Evolutionary conservation across 2,113 vertebrate genomes (phyloP).

Genomic region (Pterocles gutturalis): DNA sequence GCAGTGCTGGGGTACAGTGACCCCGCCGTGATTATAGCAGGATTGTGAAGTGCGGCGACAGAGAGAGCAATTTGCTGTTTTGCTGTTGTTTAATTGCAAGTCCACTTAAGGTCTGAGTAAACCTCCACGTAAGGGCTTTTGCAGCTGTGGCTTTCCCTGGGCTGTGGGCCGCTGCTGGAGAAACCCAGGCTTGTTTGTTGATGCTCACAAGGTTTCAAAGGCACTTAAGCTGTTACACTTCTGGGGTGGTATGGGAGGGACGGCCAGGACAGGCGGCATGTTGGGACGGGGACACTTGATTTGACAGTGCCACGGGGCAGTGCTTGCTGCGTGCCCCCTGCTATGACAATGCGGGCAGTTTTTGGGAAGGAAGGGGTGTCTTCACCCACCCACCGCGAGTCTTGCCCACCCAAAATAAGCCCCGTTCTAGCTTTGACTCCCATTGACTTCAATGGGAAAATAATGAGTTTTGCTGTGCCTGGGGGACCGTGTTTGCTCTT

Average conservation of each 20-base stretch:
- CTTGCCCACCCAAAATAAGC: neutral
- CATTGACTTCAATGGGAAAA: neutral
- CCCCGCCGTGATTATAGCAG: neutral
- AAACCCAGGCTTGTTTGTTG: slow-evolving; percentile 40
- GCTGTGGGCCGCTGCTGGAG: neutral
- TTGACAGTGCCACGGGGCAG: neutral
- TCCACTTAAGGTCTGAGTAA: slow-evolving; percentile 24
- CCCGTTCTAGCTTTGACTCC: neutral
- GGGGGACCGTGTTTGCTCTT: neutral
- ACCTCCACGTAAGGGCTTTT: neutral
- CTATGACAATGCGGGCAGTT: accelerated
- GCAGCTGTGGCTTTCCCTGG: neutral
- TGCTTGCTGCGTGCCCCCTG: neutral
- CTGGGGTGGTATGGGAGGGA: neutral
- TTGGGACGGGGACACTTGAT: neutral
- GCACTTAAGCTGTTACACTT: neutral
- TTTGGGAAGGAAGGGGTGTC: neutral
- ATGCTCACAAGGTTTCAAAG: slow-evolving; percentile 1
- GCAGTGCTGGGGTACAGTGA: neutral
- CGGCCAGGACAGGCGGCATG: accelerated
- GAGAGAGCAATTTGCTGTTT: neutral
- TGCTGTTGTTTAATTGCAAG: neutral
- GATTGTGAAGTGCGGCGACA: neutral
- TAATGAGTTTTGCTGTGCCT: neutral
- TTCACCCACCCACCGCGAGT: neutral